Evolutionary conservation across 2,797 vertebrate species (phyloP), one percentile per base, ranked within the genome.

Genomic region (Muscicapa striata): DNA sequence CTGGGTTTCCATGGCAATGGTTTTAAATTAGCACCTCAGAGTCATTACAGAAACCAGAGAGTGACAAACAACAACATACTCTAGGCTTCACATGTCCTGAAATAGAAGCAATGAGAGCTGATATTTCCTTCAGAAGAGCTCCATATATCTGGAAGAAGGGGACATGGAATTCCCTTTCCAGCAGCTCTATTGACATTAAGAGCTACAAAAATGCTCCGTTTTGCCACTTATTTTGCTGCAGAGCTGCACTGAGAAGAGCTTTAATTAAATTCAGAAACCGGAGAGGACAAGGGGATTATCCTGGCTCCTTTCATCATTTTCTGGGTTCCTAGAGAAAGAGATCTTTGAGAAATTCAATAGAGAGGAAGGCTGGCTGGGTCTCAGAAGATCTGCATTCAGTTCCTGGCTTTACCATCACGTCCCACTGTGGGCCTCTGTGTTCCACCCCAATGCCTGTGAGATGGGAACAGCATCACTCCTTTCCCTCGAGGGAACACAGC

Each of bases 1-100:
- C 77, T 62, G 68, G 88, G 87, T 96, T 96, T 94, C 96, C 94
- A 95, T 95, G 90, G 93, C 94, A 96, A 96, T 83, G 83, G 90
- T 77, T 84, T 91, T 89, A 88, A 97, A 96, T 96, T 95, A 96
- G 94, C 91, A 87, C 95, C 92, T 95, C 54, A 2, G 85, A 96
- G 75, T 81, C 94, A 96, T 78, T 95, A 90, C 80, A 85, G 92
- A 91, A 95, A 95, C 83, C 88, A 68, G 23, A 84, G 85, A 94
- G 73, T 0, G 29, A 75, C 90, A 96, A 93, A 96, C 27, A 94
- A 78, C 91, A 89, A 78, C 88, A 84, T 69, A 75, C 41, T 90
- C 83, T 67, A 0, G 4, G 81, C 90, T 95, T 87, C 82, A 91
- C 58, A 22, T 45, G 66, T 88, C 95, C 67, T 69, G 86, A 95